Evolutionary conservation across 2,888 invertebrate species (phyloP), one percentile per base, ranked within the genome.

Genomic region (Tetanocera ferruginea): DNA sequence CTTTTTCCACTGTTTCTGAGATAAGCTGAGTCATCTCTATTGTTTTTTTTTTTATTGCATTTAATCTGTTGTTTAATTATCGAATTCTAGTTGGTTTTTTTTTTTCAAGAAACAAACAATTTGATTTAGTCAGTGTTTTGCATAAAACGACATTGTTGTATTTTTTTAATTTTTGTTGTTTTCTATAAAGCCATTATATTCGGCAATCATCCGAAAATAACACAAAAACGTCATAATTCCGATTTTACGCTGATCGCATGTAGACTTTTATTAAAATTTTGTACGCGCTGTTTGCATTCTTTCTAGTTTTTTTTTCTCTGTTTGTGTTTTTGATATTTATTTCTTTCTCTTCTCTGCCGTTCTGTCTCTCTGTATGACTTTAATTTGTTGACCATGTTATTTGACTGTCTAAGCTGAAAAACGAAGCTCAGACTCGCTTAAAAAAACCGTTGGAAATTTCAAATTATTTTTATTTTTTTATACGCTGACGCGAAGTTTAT

Each of bases 201-300:
- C 78, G 75, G 78, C 80, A 79, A 83, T 66, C 79, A 79, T 55
- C 83, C 82, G 82, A 85, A 85, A 85, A 85, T 85, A 85, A 84
- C 81, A 77, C 80, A 60, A 78, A 85, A 85, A 85, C 85, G 85
- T 85, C 86, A 85, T 85, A 82, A 82, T 81, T 79, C 80, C 19
- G 78, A 80, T 75, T 82, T 76, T 80, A 76, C 76, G 71, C 43
- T 19, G 6, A 5, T 52, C 19, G 6, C 5, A 52, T 52, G 17
- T 5, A 17, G 8, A 5, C 19, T 52, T 8, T 52, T 17, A 19
- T 52, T 52, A 5, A 14, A 49, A 49, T 49, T 49, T 52, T 52
- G n/a, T 17, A 17, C 52, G 52, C 19, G 23, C 11, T 52, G 6
- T n/a, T 55, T 72, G 66, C 51, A 67, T 69, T 69, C 66, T 51